Evolutionary conservation across 2,888 invertebrate genomes (phyloP).

Genomic region (Caenorhabditis japonica): DNA sequence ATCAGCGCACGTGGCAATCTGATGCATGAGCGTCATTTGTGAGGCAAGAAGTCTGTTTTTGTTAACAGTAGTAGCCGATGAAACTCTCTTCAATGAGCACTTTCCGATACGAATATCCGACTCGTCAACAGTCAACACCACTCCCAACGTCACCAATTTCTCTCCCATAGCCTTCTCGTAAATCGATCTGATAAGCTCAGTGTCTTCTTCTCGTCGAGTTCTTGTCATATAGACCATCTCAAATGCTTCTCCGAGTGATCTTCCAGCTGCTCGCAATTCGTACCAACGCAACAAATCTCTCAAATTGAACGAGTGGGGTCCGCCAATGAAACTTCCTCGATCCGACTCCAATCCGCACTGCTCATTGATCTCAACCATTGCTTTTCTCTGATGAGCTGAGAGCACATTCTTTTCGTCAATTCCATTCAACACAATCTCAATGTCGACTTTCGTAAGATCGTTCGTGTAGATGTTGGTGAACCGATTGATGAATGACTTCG

Average conservation of each 20-base stretch:
- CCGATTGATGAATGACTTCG: conserved; percentile 95
- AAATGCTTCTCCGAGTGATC: conserved; percentile 80
- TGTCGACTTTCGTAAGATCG: conserved; percentile 65
- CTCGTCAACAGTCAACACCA: conserved; percentile 36
- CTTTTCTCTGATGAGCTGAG: conserved; percentile 26
- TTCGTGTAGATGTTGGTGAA: conserved; percentile 84
- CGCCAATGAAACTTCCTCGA: conserved; percentile 81
- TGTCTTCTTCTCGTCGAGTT: conserved; percentile 87
- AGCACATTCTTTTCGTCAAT: conserved; percentile 47
- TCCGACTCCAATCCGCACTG: conserved; percentile 37
- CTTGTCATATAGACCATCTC: conserved; percentile 88
- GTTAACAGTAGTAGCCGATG: background rate
- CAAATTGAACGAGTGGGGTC: conserved; percentile 97
- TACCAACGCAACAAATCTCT: conserved; percentile 95
- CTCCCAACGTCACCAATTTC: conserved; percentile 29
- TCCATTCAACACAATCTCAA: conserved; percentile 56
- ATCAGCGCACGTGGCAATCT: conserved; percentile 87
- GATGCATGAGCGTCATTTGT: conserved; percentile 82
- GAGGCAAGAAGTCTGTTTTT: conserved; percentile 76
- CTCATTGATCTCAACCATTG: conserved; percentile 54
- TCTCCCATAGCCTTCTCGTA: conserved; percentile 48
- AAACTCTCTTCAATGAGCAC: conserved; percentile 24
- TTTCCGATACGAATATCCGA: conserved; percentile 47
- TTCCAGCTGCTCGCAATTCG: conserved; percentile 79
- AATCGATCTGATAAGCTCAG: conserved; percentile 79